phyloP scores from a whole-genome alignment of 2,888 invertebrate genomes.

The Augiades crinisus region DNA sequence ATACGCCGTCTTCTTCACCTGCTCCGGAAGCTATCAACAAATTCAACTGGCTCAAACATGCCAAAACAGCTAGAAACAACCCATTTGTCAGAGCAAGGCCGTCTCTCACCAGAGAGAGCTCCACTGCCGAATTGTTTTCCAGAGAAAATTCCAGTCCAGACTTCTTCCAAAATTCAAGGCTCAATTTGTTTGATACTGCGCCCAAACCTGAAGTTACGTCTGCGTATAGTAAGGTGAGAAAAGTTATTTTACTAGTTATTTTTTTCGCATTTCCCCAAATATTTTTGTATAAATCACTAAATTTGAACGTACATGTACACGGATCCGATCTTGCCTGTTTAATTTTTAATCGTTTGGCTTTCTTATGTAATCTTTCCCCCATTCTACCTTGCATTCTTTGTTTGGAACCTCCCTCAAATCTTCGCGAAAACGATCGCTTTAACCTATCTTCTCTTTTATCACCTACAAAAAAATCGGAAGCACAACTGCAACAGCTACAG shows the following conservation, averaged over 20 bases:
- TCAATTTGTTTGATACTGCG: conserved; percentile 69
- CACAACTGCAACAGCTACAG: conserved; percentile 55
- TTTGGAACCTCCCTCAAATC: conserved; percentile 34
- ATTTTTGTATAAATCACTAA: conserved; percentile 36
- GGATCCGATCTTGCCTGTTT: conserved; percentile 55
- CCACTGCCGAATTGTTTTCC: conserved; percentile 63
- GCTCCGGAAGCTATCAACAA: conserved; percentile 51
- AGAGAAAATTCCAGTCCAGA: conserved; percentile 68
- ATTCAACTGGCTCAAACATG: conserved; percentile 65
- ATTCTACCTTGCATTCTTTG: conserved; percentile 24
- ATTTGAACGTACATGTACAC: conserved; percentile 47
- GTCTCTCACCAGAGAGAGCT: conserved; percentile 65
- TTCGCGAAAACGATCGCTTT: conserved; percentile 28
- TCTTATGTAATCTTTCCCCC: conserved; percentile 25
- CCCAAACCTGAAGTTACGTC: conserved; percentile 60
- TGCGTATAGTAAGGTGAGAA: conserved; percentile 55
- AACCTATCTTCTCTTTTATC: conserved; percentile 33
- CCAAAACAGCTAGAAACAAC: conserved; percentile 55
- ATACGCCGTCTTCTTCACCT: conserved; percentile 54
- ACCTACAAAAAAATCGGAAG: conserved; percentile 30
- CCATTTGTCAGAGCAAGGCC: conserved; percentile 67
- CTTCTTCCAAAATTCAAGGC: conserved; percentile 68
- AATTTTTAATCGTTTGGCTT: conserved; percentile 37
- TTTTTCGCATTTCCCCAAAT: no score
- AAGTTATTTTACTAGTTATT: no score